These are phyloP conservation scores for Strigamia maritima DNA, from an alignment of 2,888 invertebrate genomes.

Conservation along the genomic window DNA sequence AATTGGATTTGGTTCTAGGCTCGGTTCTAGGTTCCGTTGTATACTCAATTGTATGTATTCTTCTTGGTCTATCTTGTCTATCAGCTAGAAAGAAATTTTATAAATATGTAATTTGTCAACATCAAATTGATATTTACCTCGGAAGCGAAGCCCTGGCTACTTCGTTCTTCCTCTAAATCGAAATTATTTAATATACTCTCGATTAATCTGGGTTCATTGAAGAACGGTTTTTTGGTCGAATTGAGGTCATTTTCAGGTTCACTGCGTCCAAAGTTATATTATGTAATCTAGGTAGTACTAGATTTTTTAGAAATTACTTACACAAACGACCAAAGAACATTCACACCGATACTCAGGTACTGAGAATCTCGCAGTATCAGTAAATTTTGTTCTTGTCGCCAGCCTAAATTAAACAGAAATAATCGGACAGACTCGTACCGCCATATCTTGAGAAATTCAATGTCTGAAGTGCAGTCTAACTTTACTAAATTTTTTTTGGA, in stretches of 20 bases:
- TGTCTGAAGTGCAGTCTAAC: background rate
- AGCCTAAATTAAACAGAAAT: background rate
- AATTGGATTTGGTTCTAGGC: background rate
- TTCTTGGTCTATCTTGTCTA: too few relatives aligned
- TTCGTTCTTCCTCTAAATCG: background rate
- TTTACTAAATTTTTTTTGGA: background rate
- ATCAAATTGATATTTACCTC: too few relatives aligned
- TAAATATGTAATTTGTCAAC: too few relatives aligned
- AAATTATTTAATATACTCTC: background rate
- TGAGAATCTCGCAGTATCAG: background rate
- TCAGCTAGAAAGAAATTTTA: too few relatives aligned
- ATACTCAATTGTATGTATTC: too few relatives aligned
- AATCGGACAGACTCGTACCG: background rate
- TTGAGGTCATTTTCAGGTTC: background rate
- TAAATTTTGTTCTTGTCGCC: constrained; percentile 30
- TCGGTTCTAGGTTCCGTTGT: too few relatives aligned
- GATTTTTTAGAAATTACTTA: background rate
- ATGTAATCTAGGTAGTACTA: too few relatives aligned
- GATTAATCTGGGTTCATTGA: too few relatives aligned
- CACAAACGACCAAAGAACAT: background rate
- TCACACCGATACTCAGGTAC: background rate
- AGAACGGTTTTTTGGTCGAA: too few relatives aligned
- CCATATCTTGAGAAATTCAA: background rate
- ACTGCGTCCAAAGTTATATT: too few relatives aligned
- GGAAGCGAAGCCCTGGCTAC: background rate